Conservation (phyloP, 1,140 invertebrate genomes). For the Aphaenogaster rudis region DNA sequence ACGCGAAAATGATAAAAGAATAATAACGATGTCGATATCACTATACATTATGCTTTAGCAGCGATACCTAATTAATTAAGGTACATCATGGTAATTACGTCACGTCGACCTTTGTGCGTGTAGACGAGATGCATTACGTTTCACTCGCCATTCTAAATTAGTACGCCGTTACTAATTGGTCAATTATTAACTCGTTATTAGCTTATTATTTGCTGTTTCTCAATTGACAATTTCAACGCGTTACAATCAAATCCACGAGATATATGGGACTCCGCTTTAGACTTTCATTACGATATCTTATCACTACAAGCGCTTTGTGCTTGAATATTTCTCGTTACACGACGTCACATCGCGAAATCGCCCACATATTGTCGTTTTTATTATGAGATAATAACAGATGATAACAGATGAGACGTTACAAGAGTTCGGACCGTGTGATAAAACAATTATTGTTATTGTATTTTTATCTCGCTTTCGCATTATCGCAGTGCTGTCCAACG, state of each 20-base stretch:
- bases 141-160: slow-evolving; percentile 5
- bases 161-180: slow-evolving; percentile 10
- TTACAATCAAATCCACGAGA: slow-evolving; percentile 17
- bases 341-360: slow-evolving; percentile 5
- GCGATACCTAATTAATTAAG: slow-evolving; percentile 49
- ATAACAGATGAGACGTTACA: neutral
- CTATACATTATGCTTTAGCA: slow-evolving; percentile 13
- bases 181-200: neutral
- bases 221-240: slow-evolving; percentile 5
- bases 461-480: neutral
- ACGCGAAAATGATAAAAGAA: neutral
- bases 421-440: neutral
- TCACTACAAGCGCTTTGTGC: neutral
- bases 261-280: neutral
- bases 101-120: neutral
- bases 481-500: neutral
- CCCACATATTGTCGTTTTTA: neutral
- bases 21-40: neutral
- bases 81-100: slow-evolving; percentile 40
- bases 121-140: neutral
- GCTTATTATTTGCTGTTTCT: slow-evolving; percentile 6
- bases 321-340: slow-evolving; percentile 1
- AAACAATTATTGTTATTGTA: neutral
- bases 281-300: slow-evolving; percentile 18
- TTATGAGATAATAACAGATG: slow-evolving; percentile 12